These are phyloP conservation scores for Panthera tigris DNA, from an alignment of 2,113 vertebrate genomes.

Conservation along the genomic window DNA sequence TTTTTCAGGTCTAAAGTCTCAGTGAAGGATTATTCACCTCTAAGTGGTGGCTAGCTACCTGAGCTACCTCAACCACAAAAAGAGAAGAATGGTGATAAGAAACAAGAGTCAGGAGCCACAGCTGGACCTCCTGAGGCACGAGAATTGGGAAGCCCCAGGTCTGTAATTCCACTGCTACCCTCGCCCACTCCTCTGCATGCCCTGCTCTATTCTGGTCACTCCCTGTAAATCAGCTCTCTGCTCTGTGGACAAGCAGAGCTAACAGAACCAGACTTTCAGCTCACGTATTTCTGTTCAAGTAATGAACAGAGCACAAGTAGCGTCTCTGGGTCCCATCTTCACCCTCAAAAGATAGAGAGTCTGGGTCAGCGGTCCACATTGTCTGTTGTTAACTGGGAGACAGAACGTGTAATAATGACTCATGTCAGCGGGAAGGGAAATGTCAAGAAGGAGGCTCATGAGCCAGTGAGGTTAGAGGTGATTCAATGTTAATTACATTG, in stretches of 20 bases:
- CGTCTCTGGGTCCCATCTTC: background rate
- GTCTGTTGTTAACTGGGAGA: background rate
- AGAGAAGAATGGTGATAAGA: background rate
- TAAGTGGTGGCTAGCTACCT: background rate
- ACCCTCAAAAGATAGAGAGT: background rate
- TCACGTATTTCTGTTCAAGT: background rate
- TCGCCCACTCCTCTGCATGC: background rate
- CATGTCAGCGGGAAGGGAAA: background rate
- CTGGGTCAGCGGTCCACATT: background rate
- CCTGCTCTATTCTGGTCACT: background rate
- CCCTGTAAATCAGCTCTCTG: background rate
- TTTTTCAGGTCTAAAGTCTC: background rate
- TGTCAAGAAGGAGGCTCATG: background rate
- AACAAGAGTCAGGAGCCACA: background rate
- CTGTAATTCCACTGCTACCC: background rate
- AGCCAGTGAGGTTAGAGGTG: background rate
- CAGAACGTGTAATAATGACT: background rate
- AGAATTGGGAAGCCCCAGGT: background rate
- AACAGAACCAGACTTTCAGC: background rate
- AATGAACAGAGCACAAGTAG: background rate
- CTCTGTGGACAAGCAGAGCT: background rate
- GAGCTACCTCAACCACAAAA: background rate
- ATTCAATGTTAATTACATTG: background rate
- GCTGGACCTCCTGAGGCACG: background rate
- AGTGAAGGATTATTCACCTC: background rate